phyloP scores from a whole-genome alignment of 1,140 invertebrate species.

The Asobara japonica region DNA sequence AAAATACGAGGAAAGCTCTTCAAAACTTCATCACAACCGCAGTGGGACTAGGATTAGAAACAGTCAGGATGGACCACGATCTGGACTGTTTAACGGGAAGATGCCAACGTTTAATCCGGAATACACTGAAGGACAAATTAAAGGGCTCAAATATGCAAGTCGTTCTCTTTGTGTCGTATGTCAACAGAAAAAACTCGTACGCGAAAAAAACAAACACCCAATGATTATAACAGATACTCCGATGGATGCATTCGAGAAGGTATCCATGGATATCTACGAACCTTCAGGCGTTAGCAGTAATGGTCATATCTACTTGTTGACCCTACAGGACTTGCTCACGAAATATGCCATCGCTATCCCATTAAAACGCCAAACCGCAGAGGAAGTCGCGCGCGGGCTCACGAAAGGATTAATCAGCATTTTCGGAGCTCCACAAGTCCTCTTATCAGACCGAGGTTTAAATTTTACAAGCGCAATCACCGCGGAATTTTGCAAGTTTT shows the following conservation, averaged over 20 bases:
- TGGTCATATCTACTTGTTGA: constrained; percentile 23
- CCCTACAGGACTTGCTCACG: constrained; percentile 8
- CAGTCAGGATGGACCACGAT: neutral
- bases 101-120: neutral
- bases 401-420: too few species aligned
- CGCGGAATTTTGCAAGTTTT: constrained; percentile 30
- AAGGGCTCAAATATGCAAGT: neutral
- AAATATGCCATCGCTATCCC: neutral
- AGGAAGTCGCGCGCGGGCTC: neutral
- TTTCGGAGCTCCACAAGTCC: too few species aligned
- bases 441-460: constrained; percentile 44
- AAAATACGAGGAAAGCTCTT: neutral
- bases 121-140: neutral
- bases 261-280: constrained; percentile 24
- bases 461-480: constrained; percentile 37
- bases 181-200: too few species aligned
- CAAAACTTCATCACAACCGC: neutral
- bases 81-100: neutral
- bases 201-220: constrained; percentile 24
- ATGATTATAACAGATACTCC: constrained; percentile 27
- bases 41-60: neutral
- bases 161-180: constrained; percentile 2
- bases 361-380: neutral
- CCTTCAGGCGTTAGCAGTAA: neutral
- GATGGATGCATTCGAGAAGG: constrained; percentile 10